Evolutionary conservation across 2,797 vertebrate genomes (phyloP), one percentile per base, ranked within the genome.

Genomic region (Petrocephalus sullivani): DNA sequence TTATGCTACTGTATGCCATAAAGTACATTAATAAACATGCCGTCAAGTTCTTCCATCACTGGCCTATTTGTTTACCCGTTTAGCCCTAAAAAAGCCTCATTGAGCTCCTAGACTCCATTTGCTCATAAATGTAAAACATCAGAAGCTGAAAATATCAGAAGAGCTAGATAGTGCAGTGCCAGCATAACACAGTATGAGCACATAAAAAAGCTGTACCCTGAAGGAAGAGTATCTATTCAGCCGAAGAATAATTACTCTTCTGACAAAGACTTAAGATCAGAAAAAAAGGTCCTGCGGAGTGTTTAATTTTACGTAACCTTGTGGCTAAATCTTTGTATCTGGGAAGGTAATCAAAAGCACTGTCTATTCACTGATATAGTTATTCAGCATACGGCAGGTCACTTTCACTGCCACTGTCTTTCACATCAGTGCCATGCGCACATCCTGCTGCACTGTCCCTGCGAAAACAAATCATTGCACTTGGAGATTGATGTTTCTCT

Each of bases 231-330:
- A 57, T 58, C 23, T 19, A 33, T 58, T 58, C 4, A 37, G 33
- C 4, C 46, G 56, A 86, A 58, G 23, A 58, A 57, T 37, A 85
- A 33, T 61, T 61, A 57, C 9, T 61, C 19, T 61, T 9, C 41
- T 60, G 56, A 58, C 53, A 23, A 61, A 86, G 58, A 23, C 28
- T 33, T 85, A 83, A 61, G 85, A 64, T 23, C 49, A n/a, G 7
- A 12, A 14, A 23, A 28, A 67, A 82, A 51, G 0, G 3, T 16
- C 12, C 10, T 19, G 0, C 12, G 3, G 33, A n/a, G 53, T 60
- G n/a, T 86, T 54, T 71, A 53, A 89, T 89, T 87, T 41, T 1
- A 71, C 16, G 46, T 49, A 58, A 82, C 51, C 88, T 83, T 61
- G 75, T 37, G 57, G 54, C 14, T 61, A 51, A 33, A 71, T 14